These are phyloP conservation scores for Oncorhynchus mykiss DNA, from an alignment of 2,113 vertebrate species.

Conservation along the genomic window DNA sequence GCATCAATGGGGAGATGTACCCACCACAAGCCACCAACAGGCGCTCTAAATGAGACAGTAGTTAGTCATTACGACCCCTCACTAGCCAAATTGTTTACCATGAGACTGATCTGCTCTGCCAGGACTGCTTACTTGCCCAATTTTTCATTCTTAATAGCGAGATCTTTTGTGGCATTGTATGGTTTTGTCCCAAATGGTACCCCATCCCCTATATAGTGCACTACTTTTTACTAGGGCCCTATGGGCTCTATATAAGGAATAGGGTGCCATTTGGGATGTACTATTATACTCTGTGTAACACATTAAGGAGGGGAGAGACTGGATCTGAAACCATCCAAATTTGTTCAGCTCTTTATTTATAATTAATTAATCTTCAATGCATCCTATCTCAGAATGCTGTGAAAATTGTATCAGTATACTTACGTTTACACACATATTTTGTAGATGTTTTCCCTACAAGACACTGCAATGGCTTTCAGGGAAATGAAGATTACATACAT, in stretches of 20 bases:
- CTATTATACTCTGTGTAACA: slow-evolving; percentile 19
- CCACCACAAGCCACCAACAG: slow-evolving; percentile 57
- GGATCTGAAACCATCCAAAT: slow-evolving; percentile 58
- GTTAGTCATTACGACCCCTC: slow-evolving; percentile 61
- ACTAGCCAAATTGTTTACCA: slow-evolving; percentile 70
- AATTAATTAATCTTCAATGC: slow-evolving; percentile 66
- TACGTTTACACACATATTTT: slow-evolving; percentile 69
- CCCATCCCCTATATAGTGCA: too few species aligned
- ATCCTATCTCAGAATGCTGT: slow-evolving; percentile 61
- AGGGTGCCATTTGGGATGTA: too few species aligned
- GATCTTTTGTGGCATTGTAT: slow-evolving; percentile 58
- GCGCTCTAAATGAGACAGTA: slow-evolving; percentile 66
- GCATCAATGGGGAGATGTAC: slow-evolving; percentile 52
- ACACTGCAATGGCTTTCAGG: slow-evolving; percentile 58
- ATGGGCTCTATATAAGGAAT: too few species aligned
- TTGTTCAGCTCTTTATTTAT: slow-evolving; percentile 60
- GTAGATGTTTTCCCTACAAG: slow-evolving; percentile 63
- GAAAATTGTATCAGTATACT: slow-evolving; percentile 60
- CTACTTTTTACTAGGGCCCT: too few species aligned
- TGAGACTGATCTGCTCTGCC: slow-evolving; percentile 61
- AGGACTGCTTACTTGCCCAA: slow-evolving; percentile 57
- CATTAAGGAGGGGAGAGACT: slow-evolving; percentile 16
- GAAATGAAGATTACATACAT: slow-evolving; percentile 67
- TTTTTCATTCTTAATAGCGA: slow-evolving; percentile 55
- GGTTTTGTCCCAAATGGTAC: too few species aligned